Evolutionary conservation across 2,888 invertebrate species (phyloP).

Genomic region (Uropetala carovei): DNA sequence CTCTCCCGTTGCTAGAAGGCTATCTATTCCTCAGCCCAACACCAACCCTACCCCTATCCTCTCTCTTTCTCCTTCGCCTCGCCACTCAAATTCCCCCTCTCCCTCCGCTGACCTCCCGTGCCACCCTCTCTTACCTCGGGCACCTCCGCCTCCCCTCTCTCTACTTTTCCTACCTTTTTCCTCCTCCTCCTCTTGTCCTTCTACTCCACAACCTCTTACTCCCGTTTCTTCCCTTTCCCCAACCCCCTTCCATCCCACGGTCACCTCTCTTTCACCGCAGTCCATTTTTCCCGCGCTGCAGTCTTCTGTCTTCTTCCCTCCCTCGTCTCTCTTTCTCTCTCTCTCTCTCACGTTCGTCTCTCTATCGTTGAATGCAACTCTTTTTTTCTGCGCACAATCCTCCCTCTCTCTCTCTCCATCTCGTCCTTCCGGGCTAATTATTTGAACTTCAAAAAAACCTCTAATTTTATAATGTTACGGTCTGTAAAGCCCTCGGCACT

Average conservation of each 20-base stretch:
- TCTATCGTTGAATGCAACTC: too few species aligned
- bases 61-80: neutral
- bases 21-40: neutral
- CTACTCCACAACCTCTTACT: neutral
- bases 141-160: neutral
- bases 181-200: neutral
- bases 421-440: too few species aligned
- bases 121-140: neutral
- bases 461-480: too few species aligned
- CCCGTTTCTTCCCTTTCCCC: neutral
- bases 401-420: too few species aligned
- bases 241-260: neutral
- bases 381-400: too few species aligned
- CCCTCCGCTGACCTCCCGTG: neutral
- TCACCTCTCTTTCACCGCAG: neutral
- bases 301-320: too few species aligned
- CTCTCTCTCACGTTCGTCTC: too few species aligned
- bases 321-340: too few species aligned
- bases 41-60: neutral
- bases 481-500: too few species aligned
- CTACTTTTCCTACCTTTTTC: neutral
- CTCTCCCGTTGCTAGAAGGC: neutral
- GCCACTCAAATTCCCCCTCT: neutral
- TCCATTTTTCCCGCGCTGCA: too few species aligned
- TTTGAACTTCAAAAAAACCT: too few species aligned